Conservation (phyloP, 1,140 invertebrate genomes). For the Drosophila ercepeae region DNA sequence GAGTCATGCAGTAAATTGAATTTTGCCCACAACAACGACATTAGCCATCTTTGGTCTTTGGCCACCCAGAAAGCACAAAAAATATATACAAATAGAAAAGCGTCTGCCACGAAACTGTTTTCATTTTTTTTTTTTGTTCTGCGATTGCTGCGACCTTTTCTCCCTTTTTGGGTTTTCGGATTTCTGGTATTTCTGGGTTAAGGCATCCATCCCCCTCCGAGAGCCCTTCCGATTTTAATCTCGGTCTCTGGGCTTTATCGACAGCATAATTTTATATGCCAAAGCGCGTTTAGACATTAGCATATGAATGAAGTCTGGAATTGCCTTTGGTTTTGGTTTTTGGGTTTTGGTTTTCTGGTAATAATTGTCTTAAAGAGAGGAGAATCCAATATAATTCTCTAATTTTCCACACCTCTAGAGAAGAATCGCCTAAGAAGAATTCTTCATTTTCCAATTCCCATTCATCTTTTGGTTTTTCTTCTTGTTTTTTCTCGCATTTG, state of each 20-base stretch:
- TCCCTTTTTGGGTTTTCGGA: slow-evolving; percentile 12
- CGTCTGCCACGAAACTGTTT: slow-evolving; percentile 21
- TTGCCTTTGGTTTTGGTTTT: not conserved
- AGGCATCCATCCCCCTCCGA: no score
- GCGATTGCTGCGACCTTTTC: slow-evolving; percentile 15
- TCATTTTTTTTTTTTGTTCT: slow-evolving; percentile 29
- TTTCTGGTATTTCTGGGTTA: not conserved
- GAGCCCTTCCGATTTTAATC: slow-evolving; percentile 3
- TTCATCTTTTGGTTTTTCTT: not conserved
- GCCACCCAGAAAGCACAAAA: not conserved
- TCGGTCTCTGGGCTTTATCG: slow-evolving; percentile 22
- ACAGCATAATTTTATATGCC: slow-evolving; percentile 59
- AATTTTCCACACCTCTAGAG: not conserved
- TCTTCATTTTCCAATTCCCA: not conserved
- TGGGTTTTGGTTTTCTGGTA: not conserved
- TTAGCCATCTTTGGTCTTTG: slow-evolving; percentile 64
- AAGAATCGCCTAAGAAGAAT: not conserved
- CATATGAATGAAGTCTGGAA: slow-evolving; percentile 50
- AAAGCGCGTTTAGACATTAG: slow-evolving; percentile 48
- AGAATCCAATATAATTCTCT: not conserved
- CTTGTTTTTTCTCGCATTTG: slow-evolving; percentile 41
- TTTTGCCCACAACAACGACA: slow-evolving; percentile 78
- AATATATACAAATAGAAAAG: slow-evolving; percentile 13
- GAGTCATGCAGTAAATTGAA: slow-evolving; percentile 80
- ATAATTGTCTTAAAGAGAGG: slow-evolving; percentile 30